Base-by-base conservation (phyloP, 1,140 invertebrate genomes). In the Zophobas morio region DNA sequence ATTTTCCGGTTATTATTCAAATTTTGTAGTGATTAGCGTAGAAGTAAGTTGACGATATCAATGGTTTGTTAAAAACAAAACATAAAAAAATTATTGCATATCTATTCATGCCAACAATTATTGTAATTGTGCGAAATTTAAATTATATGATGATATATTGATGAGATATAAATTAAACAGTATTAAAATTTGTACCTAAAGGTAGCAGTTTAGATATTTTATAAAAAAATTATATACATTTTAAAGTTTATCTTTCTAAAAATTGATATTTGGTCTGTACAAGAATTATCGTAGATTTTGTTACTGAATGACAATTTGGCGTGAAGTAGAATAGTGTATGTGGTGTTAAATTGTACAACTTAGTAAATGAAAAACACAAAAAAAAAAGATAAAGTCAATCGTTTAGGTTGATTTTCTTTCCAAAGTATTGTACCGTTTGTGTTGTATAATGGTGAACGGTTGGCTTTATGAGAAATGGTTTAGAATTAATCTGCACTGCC, bases 181-280 rank as follows among this genome's bases (percentile, higher is more conserved):
- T 86, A 86, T 85, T 86, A 86, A 84, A 84, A 86, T 84, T 85
- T 84, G 85, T 86, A 86, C 84, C 85, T 86, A 85, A 84, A 82
- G 82, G 85, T 86, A 86, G 85, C 79, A 81, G 75, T 84, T 84
- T 84, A 85, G 84, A 84, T 84, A 85, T 85, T 85, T 85, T 85
- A 84, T 84, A 84, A 84, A 83, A 82, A 81, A 81, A 81, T 76
- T 82, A 84, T 80, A 82, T 82, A 82, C 79, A 82, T 84, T 84
- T 82, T 76, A 84, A 84, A 84, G 73, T 84, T 84, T 83, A 84
- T 83, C 81, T 84, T 84, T 84, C 80, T 82, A 82, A 81, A 78
- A 78, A 78, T 80, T 63, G 78, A 81, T 74, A 81, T 82, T 83
- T 82, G 81, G 79, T 80, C 81, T 79, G 77, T 74, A 66, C 72